Evolutionary conservation across 1,140 invertebrate genomes (phyloP).

Genomic region (Antheraea pernyi): DNA sequence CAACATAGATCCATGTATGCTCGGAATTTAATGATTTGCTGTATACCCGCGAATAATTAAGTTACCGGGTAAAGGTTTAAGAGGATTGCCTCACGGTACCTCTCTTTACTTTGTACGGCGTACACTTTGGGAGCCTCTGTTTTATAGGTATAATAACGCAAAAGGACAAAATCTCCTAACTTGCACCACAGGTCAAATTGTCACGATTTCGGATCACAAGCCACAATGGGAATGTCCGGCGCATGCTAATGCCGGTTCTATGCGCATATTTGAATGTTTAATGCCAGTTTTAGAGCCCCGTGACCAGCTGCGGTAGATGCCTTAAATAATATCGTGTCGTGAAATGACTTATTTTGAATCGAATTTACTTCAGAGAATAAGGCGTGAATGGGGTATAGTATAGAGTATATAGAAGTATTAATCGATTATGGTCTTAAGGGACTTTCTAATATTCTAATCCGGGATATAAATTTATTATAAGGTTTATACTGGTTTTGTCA

Average conservation of each 20-base stretch:
- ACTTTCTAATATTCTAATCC: too few relatives aligned
- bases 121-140: too few relatives aligned
- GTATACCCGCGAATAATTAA: too few relatives aligned
- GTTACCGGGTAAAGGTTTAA: too few relatives aligned
- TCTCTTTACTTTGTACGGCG: too few relatives aligned
- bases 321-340: slow-evolving; percentile 12
- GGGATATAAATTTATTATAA: too few relatives aligned
- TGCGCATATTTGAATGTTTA: slow-evolving; percentile 62
- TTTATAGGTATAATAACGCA: too few relatives aligned
- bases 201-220: slow-evolving; percentile 69
- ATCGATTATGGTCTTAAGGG: too few relatives aligned
- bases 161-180: slow-evolving; percentile 9
- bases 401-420: background rate
- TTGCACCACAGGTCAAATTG: slow-evolving; percentile 34
- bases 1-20: too few relatives aligned
- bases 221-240: slow-evolving; percentile 61
- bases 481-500: too few relatives aligned
- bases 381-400: background rate
- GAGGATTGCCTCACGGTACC: too few relatives aligned
- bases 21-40: too few relatives aligned
- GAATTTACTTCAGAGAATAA: background rate
- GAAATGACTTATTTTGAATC: slow-evolving; percentile 13
- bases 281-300: slow-evolving; percentile 37
- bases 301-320: slow-evolving; percentile 24
- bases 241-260: slow-evolving; percentile 57